These are phyloP conservation scores for Camelus dromedarius DNA, from an alignment of 2,113 vertebrate genomes.

Conservation along the genomic window DNA sequence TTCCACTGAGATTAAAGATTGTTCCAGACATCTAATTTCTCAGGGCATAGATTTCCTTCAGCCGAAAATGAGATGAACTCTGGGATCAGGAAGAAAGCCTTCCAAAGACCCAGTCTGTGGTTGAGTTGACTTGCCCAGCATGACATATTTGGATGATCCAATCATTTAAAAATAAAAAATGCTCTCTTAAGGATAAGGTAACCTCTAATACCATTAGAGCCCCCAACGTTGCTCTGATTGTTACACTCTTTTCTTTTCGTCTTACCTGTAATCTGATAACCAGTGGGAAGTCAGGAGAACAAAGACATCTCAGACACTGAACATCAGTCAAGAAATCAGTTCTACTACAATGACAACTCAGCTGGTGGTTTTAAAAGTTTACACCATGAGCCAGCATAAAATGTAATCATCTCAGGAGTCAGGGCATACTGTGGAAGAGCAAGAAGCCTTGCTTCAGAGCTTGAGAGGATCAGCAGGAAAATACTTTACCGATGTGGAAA, in stretches of 20 bases:
- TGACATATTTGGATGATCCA: constrained; percentile 6
- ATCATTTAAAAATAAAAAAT: constrained; percentile 59
- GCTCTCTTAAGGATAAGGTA: constrained; percentile 51
- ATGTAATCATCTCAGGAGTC: constrained; percentile 51
- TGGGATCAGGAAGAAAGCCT: constrained; percentile 36
- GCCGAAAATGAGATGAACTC: constrained; percentile 41
- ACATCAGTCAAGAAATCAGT: constrained; percentile 40
- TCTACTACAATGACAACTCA: constrained; percentile 54
- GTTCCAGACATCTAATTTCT: constrained; percentile 46
- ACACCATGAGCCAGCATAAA: constrained; percentile 55
- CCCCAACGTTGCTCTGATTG: not conserved
- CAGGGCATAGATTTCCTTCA: constrained; percentile 7
- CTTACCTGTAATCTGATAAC: constrained; percentile 65
- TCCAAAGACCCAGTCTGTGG: not conserved
- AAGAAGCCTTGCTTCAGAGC: constrained; percentile 36
- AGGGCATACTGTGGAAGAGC: not conserved
- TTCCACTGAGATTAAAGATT: constrained; percentile 40
- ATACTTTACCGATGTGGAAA: not conserved
- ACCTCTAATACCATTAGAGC: constrained; percentile 60
- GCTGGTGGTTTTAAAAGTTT: constrained; percentile 38
- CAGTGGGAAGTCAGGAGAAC: constrained; percentile 51
- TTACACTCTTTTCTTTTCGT: constrained; percentile 53
- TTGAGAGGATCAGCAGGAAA: constrained; percentile 47
- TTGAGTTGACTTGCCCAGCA: not conserved
- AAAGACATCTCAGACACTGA: constrained; percentile 15